Base-by-base conservation (phyloP, 2,113 vertebrate genomes). In the Salvelinus sp. region DNA sequence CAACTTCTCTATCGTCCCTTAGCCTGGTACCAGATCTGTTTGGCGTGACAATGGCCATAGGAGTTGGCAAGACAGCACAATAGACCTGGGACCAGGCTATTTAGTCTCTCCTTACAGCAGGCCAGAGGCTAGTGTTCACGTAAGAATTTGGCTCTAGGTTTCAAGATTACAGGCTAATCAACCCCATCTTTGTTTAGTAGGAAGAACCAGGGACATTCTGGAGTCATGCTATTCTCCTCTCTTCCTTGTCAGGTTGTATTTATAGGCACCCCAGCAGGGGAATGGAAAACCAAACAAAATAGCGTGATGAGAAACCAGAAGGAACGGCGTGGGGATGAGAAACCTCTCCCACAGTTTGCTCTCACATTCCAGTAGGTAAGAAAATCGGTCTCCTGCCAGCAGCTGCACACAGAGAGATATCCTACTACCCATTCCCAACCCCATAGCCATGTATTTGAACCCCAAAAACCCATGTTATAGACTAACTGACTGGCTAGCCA, bases 351-450 rank as follows among this genome's bases (percentile, higher is more conserved):
- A 28, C 28, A 54, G 66, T 80, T 82, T 75, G n/a, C 71, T 76
- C 76, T 79, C 63, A 75, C 79, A 80, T 86, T 85, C 80, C 75
- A 73, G 47, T 12, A 50, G 22, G 27, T 22, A 30, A 1, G 4
- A 70, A 73, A 60, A 81, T 69, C 74, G 68, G 75, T 65, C 81
- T 72, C 4, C 38, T 68, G 74, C 50, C 75, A 76, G 38, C 33
- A 20, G 47, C 22, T 27, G 44, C 47, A 72, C 33, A 33, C 1
- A 44, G 38, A 44, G 12, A 83, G 65, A 74, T 75, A 85, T 16
- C 0, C 70, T 30, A 69, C 71, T 0, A 7, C 69, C 22, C 68
- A 77, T 65, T 64, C 48, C 2, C 30, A 44, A 76, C 72, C 38
- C 38, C 38, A 44, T 44, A 44, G 9, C 38, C 69, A 66, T 66